phyloP scores from a whole-genome alignment of 2,797 vertebrate genomes.

The Cetoscarus ocellatus region DNA sequence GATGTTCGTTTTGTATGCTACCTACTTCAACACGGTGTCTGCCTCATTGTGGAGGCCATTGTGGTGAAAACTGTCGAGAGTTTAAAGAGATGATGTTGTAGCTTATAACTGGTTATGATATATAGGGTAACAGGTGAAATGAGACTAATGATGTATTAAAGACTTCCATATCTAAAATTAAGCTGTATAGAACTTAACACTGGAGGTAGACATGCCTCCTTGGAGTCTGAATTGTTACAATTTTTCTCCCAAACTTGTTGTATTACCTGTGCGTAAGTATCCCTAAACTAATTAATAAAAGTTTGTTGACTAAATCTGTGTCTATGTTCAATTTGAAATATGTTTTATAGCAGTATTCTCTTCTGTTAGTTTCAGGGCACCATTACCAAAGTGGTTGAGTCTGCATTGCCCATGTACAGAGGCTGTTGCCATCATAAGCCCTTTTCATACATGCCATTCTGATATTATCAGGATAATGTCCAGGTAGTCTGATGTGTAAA shows the following conservation, averaged over 20 bases:
- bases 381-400: too few species aligned
- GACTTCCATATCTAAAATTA: conserved; percentile 79
- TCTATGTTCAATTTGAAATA: conserved; percentile 4
- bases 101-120: conserved; percentile 73
- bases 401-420: too few species aligned
- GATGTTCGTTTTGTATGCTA: conserved; percentile 74
- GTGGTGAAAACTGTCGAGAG: conserved; percentile 61
- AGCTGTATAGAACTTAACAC: conserved; percentile 79
- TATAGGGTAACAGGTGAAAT: conserved; percentile 70
- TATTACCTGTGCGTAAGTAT: conserved; percentile 89
- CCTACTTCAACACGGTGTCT: conserved; percentile 65
- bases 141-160: conserved; percentile 76
- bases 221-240: conserved; percentile 82
- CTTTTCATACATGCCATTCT: too few species aligned
- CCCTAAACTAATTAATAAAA: conserved; percentile 88
- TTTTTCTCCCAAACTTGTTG: conserved; percentile 83
- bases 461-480: too few species aligned
- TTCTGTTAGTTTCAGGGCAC: too few species aligned
- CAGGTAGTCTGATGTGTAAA: too few species aligned
- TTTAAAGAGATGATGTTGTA: conserved; percentile 71
- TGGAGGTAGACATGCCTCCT: conserved; percentile 67
- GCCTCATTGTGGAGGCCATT: conserved; percentile 54
- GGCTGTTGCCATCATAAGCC: too few species aligned
- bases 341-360: neutral
- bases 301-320: conserved; percentile 83